These are phyloP conservation scores for Acholoe squamosa DNA, from an alignment of 2,888 invertebrate species.

Conservation along the genomic window DNA sequence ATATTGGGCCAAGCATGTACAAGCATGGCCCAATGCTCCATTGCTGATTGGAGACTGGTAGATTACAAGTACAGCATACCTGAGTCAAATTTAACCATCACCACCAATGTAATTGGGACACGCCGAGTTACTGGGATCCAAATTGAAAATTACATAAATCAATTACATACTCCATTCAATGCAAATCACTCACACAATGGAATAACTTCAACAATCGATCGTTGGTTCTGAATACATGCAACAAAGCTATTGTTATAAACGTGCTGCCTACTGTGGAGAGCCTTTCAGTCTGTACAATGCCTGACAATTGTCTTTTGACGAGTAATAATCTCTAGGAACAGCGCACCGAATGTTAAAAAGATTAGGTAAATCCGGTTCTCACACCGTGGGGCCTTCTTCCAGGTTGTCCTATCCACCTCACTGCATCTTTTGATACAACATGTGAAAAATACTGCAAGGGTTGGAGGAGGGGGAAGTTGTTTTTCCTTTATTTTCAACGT, in stretches of 20 bases:
- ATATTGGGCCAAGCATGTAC: too few relatives aligned
- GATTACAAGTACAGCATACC: too few relatives aligned
- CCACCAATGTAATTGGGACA: not conserved
- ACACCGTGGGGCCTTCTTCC: not conserved
- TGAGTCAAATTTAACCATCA: not conserved
- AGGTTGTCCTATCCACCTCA: not conserved
- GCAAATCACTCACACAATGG: not conserved
- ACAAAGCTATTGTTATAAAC: not conserved
- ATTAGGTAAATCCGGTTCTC: conserved; percentile 14
- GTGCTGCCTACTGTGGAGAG: not conserved
- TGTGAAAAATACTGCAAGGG: conserved; percentile 33
- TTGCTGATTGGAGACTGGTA: too few relatives aligned
- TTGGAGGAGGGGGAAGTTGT: not conserved
- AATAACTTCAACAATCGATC: not conserved
- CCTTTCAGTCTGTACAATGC: not conserved
- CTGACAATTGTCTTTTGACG: conserved; percentile 41
- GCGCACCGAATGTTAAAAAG: conserved; percentile 14
- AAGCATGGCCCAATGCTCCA: too few relatives aligned
- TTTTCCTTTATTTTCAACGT: not conserved
- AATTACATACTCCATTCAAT: conserved; percentile 7
- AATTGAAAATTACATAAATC: conserved; percentile 21
- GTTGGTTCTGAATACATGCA: not conserved
- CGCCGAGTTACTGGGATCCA: not conserved
- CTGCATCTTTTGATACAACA: not conserved
- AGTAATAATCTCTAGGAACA: conserved; percentile 44